Percentiles rank a stretch among this genome's conserved stretches.
These are phyloP conservation scores for Centropristis striata DNA, from an alignment of 2,113 vertebrate genomes.

Conservation along the genomic window DNA sequence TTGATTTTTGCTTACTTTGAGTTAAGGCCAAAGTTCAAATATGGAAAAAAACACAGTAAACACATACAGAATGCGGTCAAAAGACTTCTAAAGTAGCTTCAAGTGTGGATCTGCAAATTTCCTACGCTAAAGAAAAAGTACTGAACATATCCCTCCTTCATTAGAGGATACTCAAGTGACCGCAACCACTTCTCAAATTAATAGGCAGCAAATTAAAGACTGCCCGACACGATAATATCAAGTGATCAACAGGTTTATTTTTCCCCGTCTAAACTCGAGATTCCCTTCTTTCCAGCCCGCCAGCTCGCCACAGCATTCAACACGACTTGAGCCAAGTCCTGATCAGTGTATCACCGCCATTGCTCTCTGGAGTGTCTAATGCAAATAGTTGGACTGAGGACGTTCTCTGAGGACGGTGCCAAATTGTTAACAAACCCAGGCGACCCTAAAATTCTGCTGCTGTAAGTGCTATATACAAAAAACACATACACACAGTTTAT, in stretches of 20 bases:
- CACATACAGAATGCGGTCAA: background rate
- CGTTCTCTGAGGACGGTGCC: constrained; percentile 14
- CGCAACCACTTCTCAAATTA: constrained; percentile 31
- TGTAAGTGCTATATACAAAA: constrained; percentile 1
- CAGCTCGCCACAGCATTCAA: constrained; percentile 19
- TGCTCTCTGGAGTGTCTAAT: constrained; percentile 13
- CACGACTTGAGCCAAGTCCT: constrained; percentile 11
- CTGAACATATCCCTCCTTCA: constrained; percentile 13
- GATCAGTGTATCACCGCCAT: constrained; percentile 44
- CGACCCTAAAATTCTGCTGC: constrained; percentile 20
- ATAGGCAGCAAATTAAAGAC: constrained; percentile 36
- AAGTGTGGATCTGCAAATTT: background rate
- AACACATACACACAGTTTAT: background rate
- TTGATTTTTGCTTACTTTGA: background rate
- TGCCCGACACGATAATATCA: constrained; percentile 43
- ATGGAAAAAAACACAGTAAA: background rate
- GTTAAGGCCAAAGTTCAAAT: background rate
- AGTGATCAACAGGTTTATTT: constrained; percentile 55
- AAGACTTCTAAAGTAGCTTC: background rate
- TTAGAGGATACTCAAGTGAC: constrained; percentile 33
- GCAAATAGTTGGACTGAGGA: constrained; percentile 6
- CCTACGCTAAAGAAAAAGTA: background rate
- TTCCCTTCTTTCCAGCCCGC: constrained; percentile 25
- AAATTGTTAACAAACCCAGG: constrained; percentile 26
- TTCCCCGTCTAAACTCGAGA: constrained; percentile 30